Percentiles rank a stretch among this genome's conserved stretches.
These are phyloP conservation scores for Kobus ellipsiprymnus DNA, from an alignment of 2,113 vertebrate genomes.

Conservation along the genomic window DNA sequence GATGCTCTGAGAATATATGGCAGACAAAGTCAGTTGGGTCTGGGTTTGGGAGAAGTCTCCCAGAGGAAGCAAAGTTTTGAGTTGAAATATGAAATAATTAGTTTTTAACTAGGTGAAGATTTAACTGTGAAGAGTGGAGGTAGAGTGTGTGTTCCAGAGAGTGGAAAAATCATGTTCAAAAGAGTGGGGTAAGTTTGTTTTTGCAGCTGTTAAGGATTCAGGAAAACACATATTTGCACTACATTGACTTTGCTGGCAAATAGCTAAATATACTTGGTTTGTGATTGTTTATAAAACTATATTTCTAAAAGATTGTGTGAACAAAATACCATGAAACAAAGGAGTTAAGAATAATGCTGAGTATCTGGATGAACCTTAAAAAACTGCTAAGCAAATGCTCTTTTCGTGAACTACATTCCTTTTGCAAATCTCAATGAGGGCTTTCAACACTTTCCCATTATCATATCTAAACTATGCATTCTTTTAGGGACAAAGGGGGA, in stretches of 20 bases:
- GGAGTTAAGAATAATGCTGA: background rate
- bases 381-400: background rate
- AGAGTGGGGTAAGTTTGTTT: background rate
- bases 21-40: background rate
- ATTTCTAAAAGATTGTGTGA: background rate
- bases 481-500: background rate
- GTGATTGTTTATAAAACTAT: constrained; percentile 1
- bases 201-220: background rate
- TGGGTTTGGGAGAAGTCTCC: background rate
- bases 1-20: background rate
- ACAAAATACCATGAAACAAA: background rate
- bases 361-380: background rate
- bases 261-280: background rate
- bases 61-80: background rate
- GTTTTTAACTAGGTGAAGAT: background rate
- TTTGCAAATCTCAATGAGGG: background rate
- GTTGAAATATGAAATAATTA: background rate
- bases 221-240: background rate
- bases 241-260: background rate
- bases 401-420: background rate
- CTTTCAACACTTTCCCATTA: background rate
- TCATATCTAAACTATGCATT: background rate
- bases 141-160: background rate
- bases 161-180: background rate
- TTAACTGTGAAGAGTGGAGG: background rate